These are phyloP conservation scores for Andrena fulva DNA, from an alignment of 2,888 invertebrate genomes.

Conservation along the genomic window DNA sequence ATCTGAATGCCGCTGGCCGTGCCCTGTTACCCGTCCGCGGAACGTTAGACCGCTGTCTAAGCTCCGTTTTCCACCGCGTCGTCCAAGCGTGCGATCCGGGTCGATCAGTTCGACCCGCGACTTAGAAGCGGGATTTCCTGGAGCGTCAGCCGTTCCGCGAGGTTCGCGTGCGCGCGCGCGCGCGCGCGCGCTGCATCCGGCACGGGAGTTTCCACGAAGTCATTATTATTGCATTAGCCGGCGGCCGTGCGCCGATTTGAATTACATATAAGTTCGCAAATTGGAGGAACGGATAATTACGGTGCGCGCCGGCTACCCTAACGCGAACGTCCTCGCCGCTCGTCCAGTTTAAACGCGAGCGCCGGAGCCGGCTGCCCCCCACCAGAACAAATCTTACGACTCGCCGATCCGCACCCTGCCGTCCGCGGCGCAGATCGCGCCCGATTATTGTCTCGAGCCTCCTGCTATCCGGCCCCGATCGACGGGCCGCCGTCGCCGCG, in stretches of 20 bases:
- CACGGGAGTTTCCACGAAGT: slow-evolving; percentile 67
- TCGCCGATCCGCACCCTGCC: background rate
- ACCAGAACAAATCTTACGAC: background rate
- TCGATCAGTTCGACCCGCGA: slow-evolving; percentile 29
- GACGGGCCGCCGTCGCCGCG: background rate
- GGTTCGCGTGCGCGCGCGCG: slow-evolving; percentile 30
- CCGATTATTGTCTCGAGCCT: background rate
- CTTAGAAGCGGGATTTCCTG: slow-evolving; percentile 35
- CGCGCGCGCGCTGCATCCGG: slow-evolving; percentile 36
- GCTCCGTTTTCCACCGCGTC: background rate
- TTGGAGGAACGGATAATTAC: slow-evolving; percentile 73
- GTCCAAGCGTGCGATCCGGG: background rate
- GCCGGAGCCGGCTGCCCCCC: background rate
- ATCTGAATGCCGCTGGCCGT: too few relatives aligned
- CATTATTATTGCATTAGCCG: slow-evolving; percentile 73
- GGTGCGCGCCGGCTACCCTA: slow-evolving; percentile 42
- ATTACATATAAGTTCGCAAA: slow-evolving; percentile 70
- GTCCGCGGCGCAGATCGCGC: background rate
- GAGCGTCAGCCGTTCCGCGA: slow-evolving; percentile 43
- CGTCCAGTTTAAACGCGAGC: slow-evolving; percentile 17
- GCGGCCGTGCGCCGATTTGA: slow-evolving; percentile 66
- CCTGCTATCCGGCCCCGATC: background rate
- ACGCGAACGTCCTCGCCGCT: slow-evolving; percentile 43
- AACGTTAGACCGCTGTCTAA: background rate
- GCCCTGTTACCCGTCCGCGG: background rate